phyloP scores from a whole-genome alignment of 2,888 invertebrate species.

The Drosophila robusta region DNA sequence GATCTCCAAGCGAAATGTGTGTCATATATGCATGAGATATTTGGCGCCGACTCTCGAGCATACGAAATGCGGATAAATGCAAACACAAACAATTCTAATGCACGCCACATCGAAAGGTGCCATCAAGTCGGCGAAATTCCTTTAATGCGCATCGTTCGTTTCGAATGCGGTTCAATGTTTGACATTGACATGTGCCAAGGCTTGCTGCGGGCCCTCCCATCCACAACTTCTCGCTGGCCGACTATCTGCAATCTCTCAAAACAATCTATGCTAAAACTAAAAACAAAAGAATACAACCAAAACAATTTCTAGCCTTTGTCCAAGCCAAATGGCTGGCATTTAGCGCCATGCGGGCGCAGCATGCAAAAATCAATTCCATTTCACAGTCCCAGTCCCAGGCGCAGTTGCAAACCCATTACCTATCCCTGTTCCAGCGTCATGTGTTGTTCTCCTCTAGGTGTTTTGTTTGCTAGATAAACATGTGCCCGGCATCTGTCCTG shows the following conservation, averaged over 20 bases:
- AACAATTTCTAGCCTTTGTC: conserved; percentile 15
- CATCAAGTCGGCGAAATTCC: conserved; percentile 78
- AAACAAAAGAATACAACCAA: background rate
- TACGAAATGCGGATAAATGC: conserved; percentile 54
- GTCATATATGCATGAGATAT: conserved; percentile 75
- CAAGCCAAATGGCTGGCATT: conserved; percentile 35
- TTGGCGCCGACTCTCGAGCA: conserved; percentile 69
- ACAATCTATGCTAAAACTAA: conserved; percentile 6
- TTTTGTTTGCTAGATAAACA: conserved; percentile 56
- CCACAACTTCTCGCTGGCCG: background rate
- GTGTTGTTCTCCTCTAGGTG: conserved; percentile 44
- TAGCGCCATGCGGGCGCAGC: conserved; percentile 77
- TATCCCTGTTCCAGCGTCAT: conserved; percentile 13
- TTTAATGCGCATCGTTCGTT: conserved; percentile 57
- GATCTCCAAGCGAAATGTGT: conserved; percentile 52
- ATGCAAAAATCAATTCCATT: conserved; percentile 49
- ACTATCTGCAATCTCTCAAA: conserved; percentile 10
- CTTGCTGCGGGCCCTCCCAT: conserved; percentile 18
- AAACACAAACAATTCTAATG: conserved; percentile 62
- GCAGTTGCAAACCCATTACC: conserved; percentile 10
- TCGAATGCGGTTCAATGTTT: conserved; percentile 65
- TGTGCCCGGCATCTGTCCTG: conserved; percentile 49
- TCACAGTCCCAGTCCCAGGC: conserved; percentile 1
- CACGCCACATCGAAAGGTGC: conserved; percentile 71
- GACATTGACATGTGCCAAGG: conserved; percentile 76